Base-by-base conservation (phyloP, 2,888 invertebrate species). In the Cheilosia pagana region DNA sequence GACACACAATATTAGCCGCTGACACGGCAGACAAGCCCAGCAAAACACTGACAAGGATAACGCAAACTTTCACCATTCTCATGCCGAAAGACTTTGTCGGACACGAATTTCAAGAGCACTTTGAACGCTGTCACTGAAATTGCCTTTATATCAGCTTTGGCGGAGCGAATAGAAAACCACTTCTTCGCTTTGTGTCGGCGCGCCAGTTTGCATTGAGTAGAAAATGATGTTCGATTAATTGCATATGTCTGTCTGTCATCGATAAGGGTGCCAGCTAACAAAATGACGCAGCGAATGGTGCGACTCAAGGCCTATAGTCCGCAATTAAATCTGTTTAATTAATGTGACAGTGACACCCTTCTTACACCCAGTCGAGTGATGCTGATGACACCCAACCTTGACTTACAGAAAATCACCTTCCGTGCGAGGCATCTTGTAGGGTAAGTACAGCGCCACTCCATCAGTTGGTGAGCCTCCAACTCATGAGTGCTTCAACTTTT, bases 1-100 rank as follows among this genome's bases (percentile, higher is more conserved):
- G 87, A 72, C 88, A 88, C 1, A 82, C 71, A 65, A 87, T 87
- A 7, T 76, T 55, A 8, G 41, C 67, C 23, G 68, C 79, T 6
- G 77, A 71, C 16, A 48, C 71, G 21, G 62, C 25, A 7, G 41
- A 28, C 19, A 65, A 12, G 41, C 60, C 28, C 31, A 81, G 43
- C 1, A 79, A 14, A 12, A 81, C 23, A 39, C 70, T 52, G 63
- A 14, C 67, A 19, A 79, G 60, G 60, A 85, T 60, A 25, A 67
- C 6, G n/a, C n/a, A 55, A 71, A 67, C 60, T 71, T 85, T 85
- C n/a, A 45, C 16, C 85, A 71, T 79, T 3, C 21, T 78, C 16
- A 35, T 39, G 21, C 21, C 19, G 16, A 6, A 10, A 62, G 62
- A 67, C 23, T 77, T 57, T 65, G 7, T 25, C 43, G 10, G 16